Evolutionary conservation across 2,797 vertebrate species (phyloP).

Genomic region (Epinephelus coioides): DNA sequence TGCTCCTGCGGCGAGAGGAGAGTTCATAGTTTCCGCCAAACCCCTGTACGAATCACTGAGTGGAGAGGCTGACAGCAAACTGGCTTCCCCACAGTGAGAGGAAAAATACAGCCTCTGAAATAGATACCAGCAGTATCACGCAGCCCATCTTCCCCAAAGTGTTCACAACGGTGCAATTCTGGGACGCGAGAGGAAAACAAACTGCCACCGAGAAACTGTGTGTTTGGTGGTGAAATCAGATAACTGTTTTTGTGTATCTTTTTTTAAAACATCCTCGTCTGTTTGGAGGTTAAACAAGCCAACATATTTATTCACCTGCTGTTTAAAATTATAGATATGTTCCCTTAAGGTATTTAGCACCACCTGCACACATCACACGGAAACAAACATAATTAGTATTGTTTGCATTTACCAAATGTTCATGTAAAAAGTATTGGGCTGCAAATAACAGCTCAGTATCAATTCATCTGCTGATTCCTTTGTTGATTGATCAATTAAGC

Average conservation of each 20-base stretch:
- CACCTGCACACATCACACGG: neutral
- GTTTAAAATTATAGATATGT: conserved; percentile 13
- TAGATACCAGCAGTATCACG: conserved; percentile 73
- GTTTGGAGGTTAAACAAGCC: conserved; percentile 68
- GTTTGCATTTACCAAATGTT: neutral
- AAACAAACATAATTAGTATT: neutral
- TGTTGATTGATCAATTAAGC: neutral
- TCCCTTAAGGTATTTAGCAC: conserved; percentile 23
- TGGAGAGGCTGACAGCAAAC: conserved; percentile 72
- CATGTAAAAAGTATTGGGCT: neutral
- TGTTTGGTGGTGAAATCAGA: conserved; percentile 57
- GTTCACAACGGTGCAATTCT: conserved; percentile 69
- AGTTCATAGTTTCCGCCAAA: conserved; percentile 69
- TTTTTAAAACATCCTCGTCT: conserved; percentile 42
- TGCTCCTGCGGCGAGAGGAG: conserved; percentile 71
- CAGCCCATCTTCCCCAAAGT: conserved; percentile 71
- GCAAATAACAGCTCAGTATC: neutral
- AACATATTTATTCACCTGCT: conserved; percentile 44
- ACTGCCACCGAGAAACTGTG: conserved; percentile 56
- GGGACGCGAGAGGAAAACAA: conserved; percentile 67
- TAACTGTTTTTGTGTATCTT: conserved; percentile 53
- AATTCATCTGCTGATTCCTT: neutral
- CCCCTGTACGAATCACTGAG: conserved; percentile 54
- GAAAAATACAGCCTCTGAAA: conserved; percentile 76
- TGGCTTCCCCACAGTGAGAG: conserved; percentile 67